A percentile compares a stretch with the other conserved stretches of the same genome.
phyloP scores from a whole-genome alignment of 2,113 vertebrate genomes.

The Hoplias malabaricus region DNA sequence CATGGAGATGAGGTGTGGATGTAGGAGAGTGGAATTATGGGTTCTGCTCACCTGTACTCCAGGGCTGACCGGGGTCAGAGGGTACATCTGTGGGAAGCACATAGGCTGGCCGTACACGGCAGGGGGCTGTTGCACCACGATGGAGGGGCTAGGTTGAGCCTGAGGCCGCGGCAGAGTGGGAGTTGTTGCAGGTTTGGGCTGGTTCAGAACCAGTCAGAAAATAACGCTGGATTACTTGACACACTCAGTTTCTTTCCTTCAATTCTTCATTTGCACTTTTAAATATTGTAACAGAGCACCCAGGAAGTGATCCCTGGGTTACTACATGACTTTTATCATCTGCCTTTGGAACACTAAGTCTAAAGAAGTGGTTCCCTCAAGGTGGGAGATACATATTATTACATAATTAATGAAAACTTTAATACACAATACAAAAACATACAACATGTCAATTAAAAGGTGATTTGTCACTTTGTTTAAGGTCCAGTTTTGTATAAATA shows the following conservation, averaged over 20 bases:
- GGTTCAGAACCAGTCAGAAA: background rate
- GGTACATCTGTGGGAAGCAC: slow-evolving; percentile 98
- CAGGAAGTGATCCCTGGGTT: no score
- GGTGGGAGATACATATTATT: no score
- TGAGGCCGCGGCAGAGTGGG: slow-evolving; percentile 94
- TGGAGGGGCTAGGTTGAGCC: slow-evolving; percentile 96
- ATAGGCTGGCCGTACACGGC: slow-evolving; percentile 91
- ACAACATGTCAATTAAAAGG: no score
- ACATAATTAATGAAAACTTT: no score
- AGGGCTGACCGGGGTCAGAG: slow-evolving; percentile 91
- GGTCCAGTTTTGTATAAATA: no score
- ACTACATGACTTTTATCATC: background rate
- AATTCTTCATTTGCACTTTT: background rate
- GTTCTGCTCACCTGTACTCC: slow-evolving; percentile 88
- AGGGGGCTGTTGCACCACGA: slow-evolving; percentile 92
- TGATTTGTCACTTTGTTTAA: no score
- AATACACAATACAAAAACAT: no score
- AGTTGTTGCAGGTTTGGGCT: slow-evolving; percentile 97
- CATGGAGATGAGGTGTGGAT: no score
- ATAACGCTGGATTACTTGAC: background rate
- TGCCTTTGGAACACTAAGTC: no score
- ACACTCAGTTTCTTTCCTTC: background rate
- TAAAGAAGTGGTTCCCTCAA: no score
- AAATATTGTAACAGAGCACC: background rate
- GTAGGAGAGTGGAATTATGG: background rate